These are phyloP conservation scores for Pitangus sulphuratus DNA, from an alignment of 2,797 vertebrate genomes.

Conservation along the genomic window DNA sequence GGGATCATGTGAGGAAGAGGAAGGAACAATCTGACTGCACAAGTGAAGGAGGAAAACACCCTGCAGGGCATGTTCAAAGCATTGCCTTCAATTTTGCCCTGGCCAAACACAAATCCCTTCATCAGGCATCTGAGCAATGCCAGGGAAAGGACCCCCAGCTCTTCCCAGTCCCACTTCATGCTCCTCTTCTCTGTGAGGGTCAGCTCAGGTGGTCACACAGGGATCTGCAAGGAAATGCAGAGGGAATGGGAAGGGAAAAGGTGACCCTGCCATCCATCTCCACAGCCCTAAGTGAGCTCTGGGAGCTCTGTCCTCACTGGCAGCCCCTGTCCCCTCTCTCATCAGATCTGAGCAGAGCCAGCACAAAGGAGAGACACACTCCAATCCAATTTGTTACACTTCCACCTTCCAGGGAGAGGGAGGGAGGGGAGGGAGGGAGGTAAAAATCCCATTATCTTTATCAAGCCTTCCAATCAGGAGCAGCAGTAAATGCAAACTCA, in stretches of 20 bases:
- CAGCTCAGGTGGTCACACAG: neutral
- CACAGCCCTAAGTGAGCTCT: neutral
- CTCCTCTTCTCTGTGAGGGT: accelerated
- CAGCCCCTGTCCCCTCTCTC: conserved; percentile 29
- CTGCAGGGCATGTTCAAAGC: neutral
- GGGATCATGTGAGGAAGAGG: accelerated
- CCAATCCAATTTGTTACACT: conserved; percentile 81
- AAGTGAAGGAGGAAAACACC: neutral
- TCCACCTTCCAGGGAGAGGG: conserved; percentile 71
- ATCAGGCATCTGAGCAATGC: neutral
- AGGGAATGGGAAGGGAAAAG: neutral
- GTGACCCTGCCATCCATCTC: conserved; percentile 49
- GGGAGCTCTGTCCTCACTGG: conserved; percentile 55
- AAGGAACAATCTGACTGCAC: neutral
- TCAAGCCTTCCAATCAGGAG: conserved; percentile 80
- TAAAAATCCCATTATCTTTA: conserved; percentile 89
- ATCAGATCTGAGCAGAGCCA: conserved; percentile 14
- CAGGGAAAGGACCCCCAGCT: neutral
- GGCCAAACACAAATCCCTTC: neutral
- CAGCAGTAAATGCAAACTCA: conserved; percentile 77
- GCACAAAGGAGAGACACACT: conserved; percentile 81
- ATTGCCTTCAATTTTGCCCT: neutral
- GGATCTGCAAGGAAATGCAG: neutral
- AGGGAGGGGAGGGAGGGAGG: conserved; percentile 57
- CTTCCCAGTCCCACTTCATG: neutral